phyloP scores from a whole-genome alignment of 2,797 vertebrate genomes.

The Oceanodroma leucorhoa region DNA sequence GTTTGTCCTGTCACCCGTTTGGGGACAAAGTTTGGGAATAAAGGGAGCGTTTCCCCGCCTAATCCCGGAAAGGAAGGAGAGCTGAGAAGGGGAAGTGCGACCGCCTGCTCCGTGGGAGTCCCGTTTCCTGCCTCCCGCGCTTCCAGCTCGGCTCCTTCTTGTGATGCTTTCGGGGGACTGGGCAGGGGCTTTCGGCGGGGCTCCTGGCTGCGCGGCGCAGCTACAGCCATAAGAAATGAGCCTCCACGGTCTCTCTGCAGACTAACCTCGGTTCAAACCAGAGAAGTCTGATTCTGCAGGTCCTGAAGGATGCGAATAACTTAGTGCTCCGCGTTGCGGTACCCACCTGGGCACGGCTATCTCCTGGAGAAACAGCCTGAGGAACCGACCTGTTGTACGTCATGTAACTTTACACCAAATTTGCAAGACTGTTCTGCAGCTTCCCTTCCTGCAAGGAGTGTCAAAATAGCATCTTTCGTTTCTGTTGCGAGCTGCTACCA shows the following conservation, averaged over 20 bases:
- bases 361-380: not conserved
- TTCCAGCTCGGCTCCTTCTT: not conserved
- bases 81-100: not conserved
- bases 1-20: not conserved
- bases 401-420: not conserved
- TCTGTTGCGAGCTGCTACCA: not conserved
- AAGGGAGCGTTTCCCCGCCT: conserved; percentile 5
- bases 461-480: not conserved
- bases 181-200: not conserved
- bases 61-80: not conserved
- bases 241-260: not conserved
- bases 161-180: not conserved
- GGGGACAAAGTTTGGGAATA: conserved; percentile 17
- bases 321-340: not conserved
- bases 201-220: not conserved
- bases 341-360: not conserved
- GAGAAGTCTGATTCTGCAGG: not conserved
- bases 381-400: not conserved
- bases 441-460: not conserved
- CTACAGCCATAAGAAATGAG: not conserved
- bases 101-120: not conserved
- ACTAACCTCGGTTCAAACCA: not conserved
- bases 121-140: not conserved
- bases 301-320: not conserved
- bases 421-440: not conserved